A percentile compares a stretch with the other conserved stretches of the same genome.
phyloP scores from a whole-genome alignment of 2,113 vertebrate species.

The Pica pica region DNA sequence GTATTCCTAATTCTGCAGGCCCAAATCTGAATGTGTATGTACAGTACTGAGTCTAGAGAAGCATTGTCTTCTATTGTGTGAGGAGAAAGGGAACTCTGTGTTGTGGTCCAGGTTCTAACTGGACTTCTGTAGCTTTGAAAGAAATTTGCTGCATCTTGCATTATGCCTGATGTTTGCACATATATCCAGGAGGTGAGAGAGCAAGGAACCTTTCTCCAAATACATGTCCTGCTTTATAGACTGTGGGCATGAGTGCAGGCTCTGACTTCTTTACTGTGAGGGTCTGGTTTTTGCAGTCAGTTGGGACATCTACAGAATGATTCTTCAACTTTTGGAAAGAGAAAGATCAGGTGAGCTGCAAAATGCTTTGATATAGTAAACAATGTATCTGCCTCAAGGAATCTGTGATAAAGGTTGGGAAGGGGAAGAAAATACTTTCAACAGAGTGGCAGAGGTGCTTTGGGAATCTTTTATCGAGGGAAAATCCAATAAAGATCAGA shows the following conservation, averaged over 20 bases:
- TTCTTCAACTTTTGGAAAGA: not conserved
- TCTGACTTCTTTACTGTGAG: not conserved
- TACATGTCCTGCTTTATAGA: not conserved
- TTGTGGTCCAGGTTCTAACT: not conserved
- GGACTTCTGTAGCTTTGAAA: not conserved
- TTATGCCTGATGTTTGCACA: not conserved
- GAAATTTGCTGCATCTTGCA: not conserved
- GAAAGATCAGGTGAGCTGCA: not conserved
- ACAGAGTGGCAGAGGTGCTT: not conserved
- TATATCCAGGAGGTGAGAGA: not conserved
- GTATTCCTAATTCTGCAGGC: not conserved
- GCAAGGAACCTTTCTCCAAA: not conserved
- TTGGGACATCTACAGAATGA: not conserved
- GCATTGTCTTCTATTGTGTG: not conserved
- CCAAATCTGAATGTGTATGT: not conserved
- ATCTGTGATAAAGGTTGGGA: not conserved
- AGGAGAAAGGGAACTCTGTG: not conserved
- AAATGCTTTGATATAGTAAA: not conserved
- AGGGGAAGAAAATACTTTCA: conserved; percentile 1
- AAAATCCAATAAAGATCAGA: not conserved
- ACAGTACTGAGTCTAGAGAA: not conserved
- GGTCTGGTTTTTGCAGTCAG: not conserved
- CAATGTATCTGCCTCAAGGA: not conserved
- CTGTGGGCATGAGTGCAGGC: not conserved
- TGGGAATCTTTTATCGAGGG: not conserved